Evolutionary conservation across 1,140 invertebrate genomes (phyloP).

Genomic region (Thereuonema tuberculata): DNA sequence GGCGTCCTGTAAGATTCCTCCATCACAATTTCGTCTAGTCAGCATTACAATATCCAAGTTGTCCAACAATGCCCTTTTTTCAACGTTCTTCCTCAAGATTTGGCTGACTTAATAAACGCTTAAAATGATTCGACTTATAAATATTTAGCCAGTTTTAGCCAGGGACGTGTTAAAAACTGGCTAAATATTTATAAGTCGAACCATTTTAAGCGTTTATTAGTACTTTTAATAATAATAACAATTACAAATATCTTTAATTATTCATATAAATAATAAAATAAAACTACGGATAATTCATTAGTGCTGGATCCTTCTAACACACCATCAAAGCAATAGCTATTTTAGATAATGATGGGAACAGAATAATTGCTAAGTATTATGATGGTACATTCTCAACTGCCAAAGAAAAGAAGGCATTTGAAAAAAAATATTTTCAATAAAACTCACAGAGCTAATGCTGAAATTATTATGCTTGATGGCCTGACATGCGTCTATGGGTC

Average conservation of each 20-base stretch:
- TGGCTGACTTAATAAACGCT: no score
- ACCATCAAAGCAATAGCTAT: slow-evolving; percentile 92
- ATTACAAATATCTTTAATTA: no score
- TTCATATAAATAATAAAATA: no score
- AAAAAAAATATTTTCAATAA: slow-evolving; percentile 93
- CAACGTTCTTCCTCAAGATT: slow-evolving; percentile 90
- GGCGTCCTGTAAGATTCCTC: slow-evolving; percentile 93
- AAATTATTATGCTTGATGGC: slow-evolving; percentile 97
- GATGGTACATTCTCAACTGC: slow-evolving; percentile 63
- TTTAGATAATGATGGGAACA: slow-evolving; percentile 93
- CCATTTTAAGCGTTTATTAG: no score
- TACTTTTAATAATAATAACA: no score
- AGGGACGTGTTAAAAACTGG: no score
- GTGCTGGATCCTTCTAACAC: slow-evolving; percentile 69
- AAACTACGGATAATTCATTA: no score
- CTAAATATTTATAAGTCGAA: no score
- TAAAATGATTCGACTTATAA: no score
- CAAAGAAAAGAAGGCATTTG: slow-evolving; percentile 93
- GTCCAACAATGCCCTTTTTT: slow-evolving; percentile 80
- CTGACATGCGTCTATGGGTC: slow-evolving; percentile 93
- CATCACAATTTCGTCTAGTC: slow-evolving; percentile 97
- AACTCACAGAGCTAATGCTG: slow-evolving; percentile 85
- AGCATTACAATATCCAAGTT: slow-evolving; percentile 92
- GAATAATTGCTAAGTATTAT: slow-evolving; percentile 92
- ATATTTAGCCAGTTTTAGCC: no score